A percentile compares a stretch with the other conserved stretches of the same genome.
These are phyloP conservation scores for Lepidostoma basale DNA, from an alignment of 1,140 invertebrate species.

Conservation along the genomic window DNA sequence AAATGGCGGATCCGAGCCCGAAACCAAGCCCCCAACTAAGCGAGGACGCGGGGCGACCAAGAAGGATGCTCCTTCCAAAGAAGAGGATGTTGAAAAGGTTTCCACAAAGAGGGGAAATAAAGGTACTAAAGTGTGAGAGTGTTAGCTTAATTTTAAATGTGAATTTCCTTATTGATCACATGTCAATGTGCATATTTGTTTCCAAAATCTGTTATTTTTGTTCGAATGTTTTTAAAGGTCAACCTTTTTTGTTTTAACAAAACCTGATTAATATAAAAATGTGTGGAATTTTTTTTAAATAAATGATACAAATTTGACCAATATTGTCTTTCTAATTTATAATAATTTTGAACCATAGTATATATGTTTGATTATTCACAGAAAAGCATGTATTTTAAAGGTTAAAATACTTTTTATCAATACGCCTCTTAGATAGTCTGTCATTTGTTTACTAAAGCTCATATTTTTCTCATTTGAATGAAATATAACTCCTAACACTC, in stretches of 20 bases:
- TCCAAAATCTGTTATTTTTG: constrained; percentile 5
- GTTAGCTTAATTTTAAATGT: not conserved
- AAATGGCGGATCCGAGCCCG: constrained; percentile 38
- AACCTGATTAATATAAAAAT: constrained; percentile 12
- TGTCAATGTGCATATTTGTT: constrained; percentile 6
- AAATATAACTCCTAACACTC: not conserved
- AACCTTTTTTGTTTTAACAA: constrained; percentile 18
- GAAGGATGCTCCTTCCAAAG: constrained; percentile 21
- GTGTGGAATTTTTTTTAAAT: constrained; percentile 29
- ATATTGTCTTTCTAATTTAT: constrained; percentile 18
- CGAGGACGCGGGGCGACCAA: constrained; percentile 16
- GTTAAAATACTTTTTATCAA: not conserved
- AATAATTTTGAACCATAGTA: not conserved
- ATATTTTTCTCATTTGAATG: not conserved
- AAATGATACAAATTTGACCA: constrained; percentile 20
- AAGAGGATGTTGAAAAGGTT: constrained; percentile 22
- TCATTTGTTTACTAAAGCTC: not conserved
- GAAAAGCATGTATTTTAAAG: not conserved
- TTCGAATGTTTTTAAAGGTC: not conserved
- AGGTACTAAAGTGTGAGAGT: constrained; percentile 31
- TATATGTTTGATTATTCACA: not conserved
- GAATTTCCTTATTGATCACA: not conserved
- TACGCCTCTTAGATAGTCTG: not conserved
- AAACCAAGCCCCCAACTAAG: constrained; percentile 36
- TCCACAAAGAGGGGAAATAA: constrained; percentile 18